A percentile compares a stretch with the other conserved stretches of the same genome.
Conservation (phyloP, 1,140 invertebrate species). For the Drosophila sturtevanti region DNA sequence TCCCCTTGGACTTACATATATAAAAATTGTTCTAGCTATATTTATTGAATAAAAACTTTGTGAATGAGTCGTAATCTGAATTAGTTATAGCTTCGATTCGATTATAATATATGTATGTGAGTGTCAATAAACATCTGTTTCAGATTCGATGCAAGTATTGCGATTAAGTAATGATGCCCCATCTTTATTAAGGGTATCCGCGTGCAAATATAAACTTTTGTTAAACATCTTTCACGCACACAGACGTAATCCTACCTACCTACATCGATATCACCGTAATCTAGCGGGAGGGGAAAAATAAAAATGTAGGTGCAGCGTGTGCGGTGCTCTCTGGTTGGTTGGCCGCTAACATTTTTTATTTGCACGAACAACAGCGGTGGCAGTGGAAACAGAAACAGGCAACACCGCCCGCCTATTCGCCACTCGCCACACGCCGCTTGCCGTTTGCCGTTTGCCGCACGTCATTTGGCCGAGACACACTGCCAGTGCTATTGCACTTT, state of each 20-base stretch:
- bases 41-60: too few relatives aligned
- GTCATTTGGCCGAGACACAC: conserved; percentile 40
- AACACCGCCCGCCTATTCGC: conserved; percentile 47
- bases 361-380: conserved; percentile 31
- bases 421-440: conserved; percentile 36
- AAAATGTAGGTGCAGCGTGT: conserved; percentile 22
- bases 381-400: conserved; percentile 13
- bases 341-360: conserved; percentile 47
- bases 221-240: conserved; percentile 3
- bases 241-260: background rate
- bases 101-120: background rate
- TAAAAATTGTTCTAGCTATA: too few relatives aligned
- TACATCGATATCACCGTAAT: conserved; percentile 10
- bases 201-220: background rate
- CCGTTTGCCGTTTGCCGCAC: conserved; percentile 41
- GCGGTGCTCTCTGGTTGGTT: conserved; percentile 63
- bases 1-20: too few relatives aligned
- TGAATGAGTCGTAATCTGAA: too few relatives aligned
- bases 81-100: background rate
- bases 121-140: background rate
- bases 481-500: conserved; percentile 46
- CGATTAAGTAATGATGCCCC: background rate
- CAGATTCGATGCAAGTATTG: background rate
- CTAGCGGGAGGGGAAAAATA: background rate
- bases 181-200: background rate